These are phyloP conservation scores for Drosophila seguyi DNA, from an alignment of 1,140 invertebrate genomes.

Conservation along the genomic window DNA sequence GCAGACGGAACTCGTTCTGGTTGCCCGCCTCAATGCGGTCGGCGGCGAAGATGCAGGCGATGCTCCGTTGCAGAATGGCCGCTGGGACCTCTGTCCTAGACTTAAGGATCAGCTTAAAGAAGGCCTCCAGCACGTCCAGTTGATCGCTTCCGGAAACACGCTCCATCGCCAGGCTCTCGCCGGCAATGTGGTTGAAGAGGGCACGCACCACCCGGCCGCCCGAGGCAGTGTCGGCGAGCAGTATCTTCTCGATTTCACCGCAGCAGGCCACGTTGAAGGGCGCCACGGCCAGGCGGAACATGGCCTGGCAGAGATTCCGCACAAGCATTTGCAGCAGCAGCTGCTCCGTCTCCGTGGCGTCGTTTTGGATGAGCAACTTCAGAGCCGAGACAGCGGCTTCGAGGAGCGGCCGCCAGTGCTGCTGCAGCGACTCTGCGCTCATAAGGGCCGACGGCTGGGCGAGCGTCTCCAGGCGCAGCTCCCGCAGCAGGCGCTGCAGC, in stretches of 20 bases:
- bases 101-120: slow-evolving; percentile 55
- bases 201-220: slow-evolving; percentile 50
- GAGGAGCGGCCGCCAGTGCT: slow-evolving; percentile 66
- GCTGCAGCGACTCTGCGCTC: slow-evolving; percentile 35
- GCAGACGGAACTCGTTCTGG: slow-evolving; percentile 50
- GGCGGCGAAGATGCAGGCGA: slow-evolving; percentile 41
- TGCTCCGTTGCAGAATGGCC: slow-evolving; percentile 61
- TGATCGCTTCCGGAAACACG: slow-evolving; percentile 40
- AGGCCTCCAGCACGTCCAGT: slow-evolving; percentile 59
- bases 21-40: slow-evolving; percentile 46
- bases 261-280: slow-evolving; percentile 57
- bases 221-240: background rate
- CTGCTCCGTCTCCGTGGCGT: slow-evolving; percentile 55
- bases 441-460: slow-evolving; percentile 58
- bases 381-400: slow-evolving; percentile 50
- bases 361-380: slow-evolving; percentile 39
- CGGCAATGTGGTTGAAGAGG: slow-evolving; percentile 64
- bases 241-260: slow-evolving; percentile 42
- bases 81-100: slow-evolving; percentile 50
- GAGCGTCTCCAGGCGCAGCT: slow-evolving; percentile 66
- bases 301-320: slow-evolving; percentile 60
- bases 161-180: slow-evolving; percentile 20
- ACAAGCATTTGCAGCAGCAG: slow-evolving; percentile 59
- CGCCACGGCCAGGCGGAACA: slow-evolving; percentile 57
- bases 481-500: slow-evolving; percentile 47